Percentiles rank a stretch among this genome's conserved stretches.
These are phyloP conservation scores for Lepidochitona cinerea DNA, from an alignment of 2,888 invertebrate genomes.

Conservation along the genomic window DNA sequence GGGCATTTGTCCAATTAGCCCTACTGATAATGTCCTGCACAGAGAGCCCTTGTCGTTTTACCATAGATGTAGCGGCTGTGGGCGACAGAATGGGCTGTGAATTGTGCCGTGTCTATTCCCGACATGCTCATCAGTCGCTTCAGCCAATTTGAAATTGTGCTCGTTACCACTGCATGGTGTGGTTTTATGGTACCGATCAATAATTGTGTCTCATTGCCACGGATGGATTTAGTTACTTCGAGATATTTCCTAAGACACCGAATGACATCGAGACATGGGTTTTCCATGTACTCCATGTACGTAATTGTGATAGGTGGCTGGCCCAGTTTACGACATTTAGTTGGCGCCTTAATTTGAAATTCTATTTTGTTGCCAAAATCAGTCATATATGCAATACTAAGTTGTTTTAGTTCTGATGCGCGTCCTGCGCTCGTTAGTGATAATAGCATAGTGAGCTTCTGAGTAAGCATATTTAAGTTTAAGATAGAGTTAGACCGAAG, in stretches of 20 bases:
- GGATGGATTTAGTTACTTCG: neutral
- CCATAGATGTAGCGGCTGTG: neutral
- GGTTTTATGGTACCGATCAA: slow-evolving; percentile 1
- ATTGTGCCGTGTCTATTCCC: neutral
- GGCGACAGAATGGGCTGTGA: neutral
- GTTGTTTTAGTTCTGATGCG: slow-evolving; percentile 15
- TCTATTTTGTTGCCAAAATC: neutral
- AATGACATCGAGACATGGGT: neutral
- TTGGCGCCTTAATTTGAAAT: neutral
- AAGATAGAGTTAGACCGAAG: slow-evolving; percentile 2
- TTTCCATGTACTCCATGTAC: neutral
- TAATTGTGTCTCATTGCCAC: neutral
- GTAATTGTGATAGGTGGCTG: neutral
- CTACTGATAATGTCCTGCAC: neutral
- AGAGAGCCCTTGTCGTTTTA: neutral
- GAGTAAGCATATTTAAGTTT: neutral
- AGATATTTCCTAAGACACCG: neutral
- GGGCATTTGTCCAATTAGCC: neutral
- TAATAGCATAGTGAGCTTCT: slow-evolving; percentile 16
- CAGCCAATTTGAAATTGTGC: slow-evolving; percentile 6
- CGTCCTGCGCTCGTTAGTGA: slow-evolving; percentile 11
- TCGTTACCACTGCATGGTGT: neutral
- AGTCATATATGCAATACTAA: neutral
- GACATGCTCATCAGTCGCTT: neutral
- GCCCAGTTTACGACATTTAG: slow-evolving; percentile 12